Conservation (phyloP, 2,797 vertebrate species). For the Stomatorhinus walkeri region DNA sequence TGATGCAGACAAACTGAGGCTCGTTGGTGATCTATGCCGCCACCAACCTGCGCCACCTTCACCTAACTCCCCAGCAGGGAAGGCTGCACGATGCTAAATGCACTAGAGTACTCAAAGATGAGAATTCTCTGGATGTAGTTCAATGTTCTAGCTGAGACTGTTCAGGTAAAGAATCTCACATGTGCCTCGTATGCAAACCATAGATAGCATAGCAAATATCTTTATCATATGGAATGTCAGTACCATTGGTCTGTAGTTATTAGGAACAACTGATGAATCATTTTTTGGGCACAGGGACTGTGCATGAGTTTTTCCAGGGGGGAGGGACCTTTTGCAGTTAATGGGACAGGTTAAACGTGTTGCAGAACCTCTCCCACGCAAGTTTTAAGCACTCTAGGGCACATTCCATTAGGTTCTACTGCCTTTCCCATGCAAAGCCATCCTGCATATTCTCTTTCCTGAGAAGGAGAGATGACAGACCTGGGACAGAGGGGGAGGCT, state of each 20-base stretch:
- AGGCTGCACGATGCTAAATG: background rate
- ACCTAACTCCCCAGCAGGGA: background rate
- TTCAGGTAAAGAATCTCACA: background rate
- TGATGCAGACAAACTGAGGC: background rate
- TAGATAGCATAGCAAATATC: background rate
- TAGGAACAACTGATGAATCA: background rate
- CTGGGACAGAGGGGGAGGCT: background rate
- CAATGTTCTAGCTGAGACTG: background rate
- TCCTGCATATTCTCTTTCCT: background rate
- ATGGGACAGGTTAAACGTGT: background rate
- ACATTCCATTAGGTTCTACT: background rate
- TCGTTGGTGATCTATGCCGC: background rate
- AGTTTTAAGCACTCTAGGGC: background rate
- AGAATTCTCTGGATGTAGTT: background rate
- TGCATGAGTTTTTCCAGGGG: background rate
- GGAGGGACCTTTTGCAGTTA: background rate
- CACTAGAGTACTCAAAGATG: background rate
- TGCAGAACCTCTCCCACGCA: background rate
- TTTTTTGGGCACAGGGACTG: background rate
- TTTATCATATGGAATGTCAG: background rate
- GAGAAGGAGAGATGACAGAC: background rate
- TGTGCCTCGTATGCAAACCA: background rate
- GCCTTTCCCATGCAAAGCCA: constrained; percentile 6
- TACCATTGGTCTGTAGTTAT: background rate
- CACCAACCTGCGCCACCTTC: background rate